phyloP scores from a whole-genome alignment of 1,140 invertebrate genomes.

The Bombus difficillimus region DNA sequence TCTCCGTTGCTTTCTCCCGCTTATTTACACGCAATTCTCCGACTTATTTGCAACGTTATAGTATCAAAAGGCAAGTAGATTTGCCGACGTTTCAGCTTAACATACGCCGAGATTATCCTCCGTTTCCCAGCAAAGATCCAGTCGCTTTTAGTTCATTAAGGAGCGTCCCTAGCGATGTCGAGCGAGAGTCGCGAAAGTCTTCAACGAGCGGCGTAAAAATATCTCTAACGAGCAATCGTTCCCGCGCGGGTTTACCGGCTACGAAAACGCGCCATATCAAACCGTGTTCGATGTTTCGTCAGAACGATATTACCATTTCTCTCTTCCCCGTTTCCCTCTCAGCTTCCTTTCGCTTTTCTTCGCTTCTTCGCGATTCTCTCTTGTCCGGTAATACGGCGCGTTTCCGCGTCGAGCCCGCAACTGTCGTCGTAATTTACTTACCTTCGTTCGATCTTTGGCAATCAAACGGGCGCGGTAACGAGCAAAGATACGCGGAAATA shows the following conservation, averaged over 20 bases:
- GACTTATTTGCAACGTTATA: not conserved
- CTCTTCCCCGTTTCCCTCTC: not conserved
- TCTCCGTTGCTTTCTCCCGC: too few relatives aligned
- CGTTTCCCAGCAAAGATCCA: not conserved
- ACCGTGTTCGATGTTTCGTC: too few relatives aligned
- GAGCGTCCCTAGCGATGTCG: not conserved
- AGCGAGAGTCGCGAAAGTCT: slow-evolving; percentile 25
- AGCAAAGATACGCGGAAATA: too few relatives aligned
- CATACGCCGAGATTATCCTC: not conserved
- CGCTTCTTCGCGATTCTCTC: not conserved
- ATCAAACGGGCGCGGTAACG: not conserved
- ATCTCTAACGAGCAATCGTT: slow-evolving; percentile 48
- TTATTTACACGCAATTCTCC: too few relatives aligned
- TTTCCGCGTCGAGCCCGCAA: not conserved
- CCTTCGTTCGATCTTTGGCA: not conserved
- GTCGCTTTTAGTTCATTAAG: slow-evolving; percentile 54
- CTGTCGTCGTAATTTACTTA: slow-evolving; percentile 8
- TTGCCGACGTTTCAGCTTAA: not conserved
- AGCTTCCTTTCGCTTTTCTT: too few relatives aligned
- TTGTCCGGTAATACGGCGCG: not conserved
- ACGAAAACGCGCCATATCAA: too few relatives aligned
- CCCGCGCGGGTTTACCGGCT: not conserved
- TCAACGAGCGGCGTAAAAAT: slow-evolving; percentile 24
- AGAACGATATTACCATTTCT: not conserved
- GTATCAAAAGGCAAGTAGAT: not conserved